phyloP scores from a whole-genome alignment of 2,113 vertebrate genomes.

The Chionis minor region DNA sequence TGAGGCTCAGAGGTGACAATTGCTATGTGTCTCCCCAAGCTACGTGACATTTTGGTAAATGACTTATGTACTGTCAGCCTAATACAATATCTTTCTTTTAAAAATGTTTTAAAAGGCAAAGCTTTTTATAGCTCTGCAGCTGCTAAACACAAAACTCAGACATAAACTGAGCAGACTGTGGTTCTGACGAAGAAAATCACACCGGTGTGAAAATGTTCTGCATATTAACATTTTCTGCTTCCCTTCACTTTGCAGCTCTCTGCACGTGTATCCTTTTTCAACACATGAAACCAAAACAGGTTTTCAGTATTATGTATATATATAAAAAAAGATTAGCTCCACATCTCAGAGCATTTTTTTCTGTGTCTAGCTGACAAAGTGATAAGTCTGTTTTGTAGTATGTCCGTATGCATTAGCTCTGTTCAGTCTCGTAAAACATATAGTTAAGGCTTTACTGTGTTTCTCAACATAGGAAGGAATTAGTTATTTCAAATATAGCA shows the following conservation, averaged over 20 bases:
- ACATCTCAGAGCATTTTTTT: neutral
- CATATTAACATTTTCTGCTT: neutral
- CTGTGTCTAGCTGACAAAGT: neutral
- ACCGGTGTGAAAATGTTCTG: neutral
- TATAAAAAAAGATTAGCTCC: neutral
- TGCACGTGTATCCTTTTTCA: neutral
- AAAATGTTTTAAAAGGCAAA: conserved; percentile 25
- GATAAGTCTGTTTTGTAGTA: neutral
- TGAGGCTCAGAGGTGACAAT: neutral
- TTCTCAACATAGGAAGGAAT: neutral
- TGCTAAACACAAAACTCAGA: neutral
- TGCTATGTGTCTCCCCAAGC: neutral
- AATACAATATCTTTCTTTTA: neutral
- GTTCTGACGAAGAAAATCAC: neutral
- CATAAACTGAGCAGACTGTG: neutral
- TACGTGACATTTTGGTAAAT: conserved; percentile 29
- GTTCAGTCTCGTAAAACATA: neutral
- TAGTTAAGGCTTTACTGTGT: neutral
- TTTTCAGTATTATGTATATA: neutral
- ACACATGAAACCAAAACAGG: neutral
- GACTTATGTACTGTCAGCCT: neutral
- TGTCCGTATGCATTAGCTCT: neutral
- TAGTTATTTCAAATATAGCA: neutral
- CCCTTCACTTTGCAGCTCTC: neutral
- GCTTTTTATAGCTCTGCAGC: conserved; percentile 28